Evolutionary conservation across 2,113 vertebrate species (phyloP).

Genomic region (Thymallus thymallus): DNA sequence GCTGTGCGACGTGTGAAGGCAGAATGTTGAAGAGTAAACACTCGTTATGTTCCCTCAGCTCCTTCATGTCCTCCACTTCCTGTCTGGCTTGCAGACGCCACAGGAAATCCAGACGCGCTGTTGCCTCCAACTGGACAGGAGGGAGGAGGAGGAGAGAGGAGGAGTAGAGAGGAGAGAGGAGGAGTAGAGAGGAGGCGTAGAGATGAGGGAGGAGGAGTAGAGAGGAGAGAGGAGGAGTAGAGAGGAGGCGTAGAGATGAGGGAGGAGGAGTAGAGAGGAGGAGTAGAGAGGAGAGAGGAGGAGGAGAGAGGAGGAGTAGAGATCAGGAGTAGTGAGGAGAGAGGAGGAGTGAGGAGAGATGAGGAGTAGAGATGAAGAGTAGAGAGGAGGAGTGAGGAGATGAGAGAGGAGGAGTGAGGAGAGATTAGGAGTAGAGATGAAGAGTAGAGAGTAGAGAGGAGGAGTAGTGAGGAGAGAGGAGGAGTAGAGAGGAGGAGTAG

Average conservation of each 20-base stretch:
- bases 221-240: conserved; percentile 15
- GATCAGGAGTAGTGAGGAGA: not conserved
- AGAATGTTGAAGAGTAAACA: conserved; percentile 89
- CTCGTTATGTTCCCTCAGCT: conserved; percentile 87
- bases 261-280: not conserved
- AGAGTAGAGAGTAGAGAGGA: conserved; percentile 1
- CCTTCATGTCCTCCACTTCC: conserved; percentile 88
- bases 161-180: not conserved
- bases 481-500: not conserved
- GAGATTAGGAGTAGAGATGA: not conserved
- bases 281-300: not conserved
- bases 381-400: not conserved
- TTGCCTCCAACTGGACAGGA: conserved; percentile 82
- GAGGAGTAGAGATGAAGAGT: too few relatives aligned
- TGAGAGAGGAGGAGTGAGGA: conserved; percentile 2
- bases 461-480: too few relatives aligned
- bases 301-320: not conserved
- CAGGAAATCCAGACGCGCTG: conserved; percentile 84
- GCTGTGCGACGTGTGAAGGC: conserved; percentile 84
- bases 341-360: not conserved
- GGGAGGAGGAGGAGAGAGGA: not conserved
- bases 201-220: not conserved
- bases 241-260: too few relatives aligned
- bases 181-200: not conserved
- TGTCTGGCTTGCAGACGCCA: conserved; percentile 86